These are phyloP conservation scores for Mystacides longicornis DNA, from an alignment of 2,888 invertebrate genomes.

Conservation along the genomic window DNA sequence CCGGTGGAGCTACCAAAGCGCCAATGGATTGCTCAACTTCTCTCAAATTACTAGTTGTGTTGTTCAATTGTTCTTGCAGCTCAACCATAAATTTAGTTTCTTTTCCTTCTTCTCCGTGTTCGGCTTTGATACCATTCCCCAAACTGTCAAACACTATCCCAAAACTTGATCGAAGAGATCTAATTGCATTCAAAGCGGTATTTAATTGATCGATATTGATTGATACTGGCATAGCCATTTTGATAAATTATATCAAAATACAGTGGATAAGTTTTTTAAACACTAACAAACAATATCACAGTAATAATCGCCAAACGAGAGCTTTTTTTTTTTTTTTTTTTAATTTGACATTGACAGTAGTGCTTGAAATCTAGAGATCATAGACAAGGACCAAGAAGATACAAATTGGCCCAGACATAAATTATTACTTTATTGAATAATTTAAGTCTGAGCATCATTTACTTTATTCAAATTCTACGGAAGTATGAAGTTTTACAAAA, in stretches of 20 bases:
- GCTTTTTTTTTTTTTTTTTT: background rate
- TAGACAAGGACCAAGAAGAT: too few species aligned
- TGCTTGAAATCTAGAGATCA: too few species aligned
- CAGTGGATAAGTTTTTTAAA: too few species aligned
- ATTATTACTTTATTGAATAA: too few species aligned
- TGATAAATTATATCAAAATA: background rate
- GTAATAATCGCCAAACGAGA: background rate
- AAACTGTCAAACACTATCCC: constrained; percentile 79
- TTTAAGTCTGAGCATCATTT: too few species aligned
- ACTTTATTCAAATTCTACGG: too few species aligned
- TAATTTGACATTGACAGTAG: too few species aligned
- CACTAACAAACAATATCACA: background rate
- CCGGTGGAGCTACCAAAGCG: constrained; percentile 65
- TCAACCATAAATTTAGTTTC: constrained; percentile 70
- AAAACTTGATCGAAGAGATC: constrained; percentile 73
- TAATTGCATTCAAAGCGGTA: constrained; percentile 59
- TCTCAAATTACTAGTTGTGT: constrained; percentile 73
- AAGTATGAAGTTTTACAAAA: too few species aligned
- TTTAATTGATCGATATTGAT: constrained; percentile 18
- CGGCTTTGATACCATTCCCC: constrained; percentile 71
- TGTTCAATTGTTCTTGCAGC: constrained; percentile 73
- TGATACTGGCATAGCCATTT: constrained; percentile 18
- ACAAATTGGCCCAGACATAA: too few species aligned
- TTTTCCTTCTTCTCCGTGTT: constrained; percentile 74
- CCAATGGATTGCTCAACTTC: constrained; percentile 76